Evolutionary conservation across 2,797 vertebrate genomes (phyloP), one percentile per base, ranked within the genome.

Genomic region (Heteromormyrus szaboi): DNA sequence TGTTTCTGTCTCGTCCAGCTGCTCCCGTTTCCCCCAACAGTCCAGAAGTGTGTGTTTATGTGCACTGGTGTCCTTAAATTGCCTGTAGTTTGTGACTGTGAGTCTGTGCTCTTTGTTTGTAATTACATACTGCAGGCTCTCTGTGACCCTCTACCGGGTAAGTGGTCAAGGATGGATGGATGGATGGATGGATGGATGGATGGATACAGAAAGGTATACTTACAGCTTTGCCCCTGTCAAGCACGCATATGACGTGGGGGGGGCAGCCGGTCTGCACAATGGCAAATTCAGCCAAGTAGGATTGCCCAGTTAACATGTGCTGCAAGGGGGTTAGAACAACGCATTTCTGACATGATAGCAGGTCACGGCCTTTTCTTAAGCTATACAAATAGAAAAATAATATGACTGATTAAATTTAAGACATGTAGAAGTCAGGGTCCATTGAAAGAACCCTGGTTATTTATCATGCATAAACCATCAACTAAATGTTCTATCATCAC

Each of bases 241-340:
- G 87, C n/a, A 54, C 85, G 76, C 92, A 93, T 1, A 87, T 88
- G 12, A 50, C 87, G 8, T 86, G 87, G 14, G 88, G 65, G 25
- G 87, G 5, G 86, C 93, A 93, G 9, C 87, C 86, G 0, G 91
- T 92, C 72, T 92, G 90, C 54, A 92, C 90, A 53, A 93, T 89
- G 53, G 91, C 90, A 89, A 93, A 93, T 11, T 92, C 88, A 41
- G 90, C 89, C 89, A 89, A 90, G 33, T 89, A 86, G 19, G 44
- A 84, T 88, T 89, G 88, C 53, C 90, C 89, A 0, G 19, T 6
- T 12, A n/a, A 19, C 25, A 86, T 89, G 46, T 85, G 41, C 89
- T 90, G n/a, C 9, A 33, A 87, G 81, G 85, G 50, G 19, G 56
- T 6, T 50, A 3, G 3, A 8, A 89, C 12, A 22, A 37, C 33